Conservation (phyloP, 2,113 vertebrate species). For the Microtus oregoni region DNA sequence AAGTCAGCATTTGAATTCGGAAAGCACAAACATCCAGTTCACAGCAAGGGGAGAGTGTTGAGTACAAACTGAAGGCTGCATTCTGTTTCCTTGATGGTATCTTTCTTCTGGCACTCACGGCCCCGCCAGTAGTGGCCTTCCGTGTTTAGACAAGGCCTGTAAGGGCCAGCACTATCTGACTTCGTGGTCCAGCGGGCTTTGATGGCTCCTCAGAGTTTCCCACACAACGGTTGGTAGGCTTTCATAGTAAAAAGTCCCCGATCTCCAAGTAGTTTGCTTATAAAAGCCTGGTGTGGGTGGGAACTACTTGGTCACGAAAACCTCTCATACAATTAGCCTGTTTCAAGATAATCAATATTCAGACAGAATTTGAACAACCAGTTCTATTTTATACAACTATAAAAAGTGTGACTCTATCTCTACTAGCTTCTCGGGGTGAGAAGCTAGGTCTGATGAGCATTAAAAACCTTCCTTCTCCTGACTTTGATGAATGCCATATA, state of each 20-base stretch:
- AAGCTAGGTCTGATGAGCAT: constrained; percentile 3
- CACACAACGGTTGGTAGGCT: not conserved
- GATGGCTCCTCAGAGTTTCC: not conserved
- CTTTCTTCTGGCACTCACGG: not conserved
- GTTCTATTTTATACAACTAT: not conserved
- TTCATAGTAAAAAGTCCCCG: not conserved
- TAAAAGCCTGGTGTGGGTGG: not conserved
- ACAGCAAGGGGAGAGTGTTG: not conserved
- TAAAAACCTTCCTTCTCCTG: not conserved
- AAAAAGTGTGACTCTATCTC: not conserved
- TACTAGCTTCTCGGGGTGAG: not conserved
- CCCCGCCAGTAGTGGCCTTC: not conserved
- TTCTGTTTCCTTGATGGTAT: not conserved
- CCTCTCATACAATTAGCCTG: not conserved
- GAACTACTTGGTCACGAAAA: not conserved
- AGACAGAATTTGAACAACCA: constrained; percentile 1
- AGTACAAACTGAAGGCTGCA: not conserved
- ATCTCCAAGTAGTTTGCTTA: not conserved
- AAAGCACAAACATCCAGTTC: not conserved
- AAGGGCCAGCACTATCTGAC: not conserved
- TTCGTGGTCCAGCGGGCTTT: not conserved
- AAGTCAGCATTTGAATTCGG: not conserved
- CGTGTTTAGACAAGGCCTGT: not conserved
- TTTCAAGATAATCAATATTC: not conserved
- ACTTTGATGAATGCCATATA: not conserved